Evolutionary conservation across 1,140 invertebrate species (phyloP).

Genomic region (Aricia agestis): DNA sequence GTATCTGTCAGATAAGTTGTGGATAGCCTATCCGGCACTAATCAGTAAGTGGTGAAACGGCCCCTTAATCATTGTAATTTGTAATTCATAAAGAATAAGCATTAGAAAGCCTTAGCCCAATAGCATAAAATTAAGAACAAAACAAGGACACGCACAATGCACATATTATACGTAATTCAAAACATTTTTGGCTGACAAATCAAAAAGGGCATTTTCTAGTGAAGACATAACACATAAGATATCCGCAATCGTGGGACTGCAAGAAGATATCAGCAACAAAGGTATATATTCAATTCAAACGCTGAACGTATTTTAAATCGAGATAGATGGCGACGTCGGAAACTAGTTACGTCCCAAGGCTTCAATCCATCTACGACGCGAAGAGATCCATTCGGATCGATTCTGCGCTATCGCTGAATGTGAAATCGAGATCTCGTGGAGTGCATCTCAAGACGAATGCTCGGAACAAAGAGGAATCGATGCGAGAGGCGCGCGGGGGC

Average conservation of each 20-base stretch:
- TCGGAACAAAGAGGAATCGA: slow-evolving; percentile 70
- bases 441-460: slow-evolving; percentile 57
- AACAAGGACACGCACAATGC: too few relatives aligned
- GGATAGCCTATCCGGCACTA: too few relatives aligned
- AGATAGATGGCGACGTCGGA: not conserved
- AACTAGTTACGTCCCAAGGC: slow-evolving; percentile 41
- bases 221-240: too few relatives aligned
- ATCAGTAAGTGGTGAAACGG: too few relatives aligned
- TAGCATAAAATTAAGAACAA: too few relatives aligned
- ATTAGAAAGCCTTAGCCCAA: too few relatives aligned
- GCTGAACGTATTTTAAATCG: slow-evolving; percentile 7
- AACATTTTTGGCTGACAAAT: too few relatives aligned
- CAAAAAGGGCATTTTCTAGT: too few relatives aligned
- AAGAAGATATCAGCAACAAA: not conserved
- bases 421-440: slow-evolving; percentile 65
- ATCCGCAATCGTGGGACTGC: not conserved
- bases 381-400: slow-evolving; percentile 48
- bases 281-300: not conserved
- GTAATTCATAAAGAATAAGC: too few relatives aligned
- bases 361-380: slow-evolving; percentile 45
- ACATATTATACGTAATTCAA: too few relatives aligned
- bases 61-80: too few relatives aligned
- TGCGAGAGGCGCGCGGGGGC: slow-evolving; percentile 43
- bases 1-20: too few relatives aligned
- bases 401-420: slow-evolving; percentile 50